A percentile compares a stretch with the other conserved stretches of the same genome.
Conservation (phyloP, 2,113 vertebrate genomes). For the Okapia johnstoni region DNA sequence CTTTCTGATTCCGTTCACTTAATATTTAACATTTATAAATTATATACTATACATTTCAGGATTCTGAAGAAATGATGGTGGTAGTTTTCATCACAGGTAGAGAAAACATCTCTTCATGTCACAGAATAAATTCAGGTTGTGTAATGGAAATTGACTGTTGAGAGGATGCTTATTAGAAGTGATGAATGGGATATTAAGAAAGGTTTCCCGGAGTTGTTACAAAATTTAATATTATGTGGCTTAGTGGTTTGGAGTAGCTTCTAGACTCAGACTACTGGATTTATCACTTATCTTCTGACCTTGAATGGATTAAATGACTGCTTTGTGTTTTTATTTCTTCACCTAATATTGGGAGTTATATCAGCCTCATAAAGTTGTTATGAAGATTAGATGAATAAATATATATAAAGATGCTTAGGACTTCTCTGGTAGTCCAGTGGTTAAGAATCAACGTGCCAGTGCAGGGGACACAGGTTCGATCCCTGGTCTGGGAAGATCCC, state of each 20-base stretch:
- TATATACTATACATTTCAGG: not conserved
- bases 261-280: not conserved
- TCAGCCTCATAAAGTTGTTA: not conserved
- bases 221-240: not conserved
- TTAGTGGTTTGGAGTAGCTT: not conserved
- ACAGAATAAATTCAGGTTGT: not conserved
- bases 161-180: not conserved
- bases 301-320: not conserved
- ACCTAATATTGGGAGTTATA: not conserved
- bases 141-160: not conserved
- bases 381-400: not conserved
- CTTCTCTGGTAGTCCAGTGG: not conserved
- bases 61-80: not conserved
- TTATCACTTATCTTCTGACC: not conserved
- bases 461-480: not conserved
- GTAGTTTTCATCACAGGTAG: not conserved
- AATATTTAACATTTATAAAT: slow-evolving; percentile 13
- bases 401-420: not conserved
- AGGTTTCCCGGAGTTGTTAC: not conserved
- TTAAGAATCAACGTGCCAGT: not conserved
- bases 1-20: not conserved
- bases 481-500: not conserved
- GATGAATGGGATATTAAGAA: not conserved
- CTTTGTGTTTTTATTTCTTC: slow-evolving; percentile 16
- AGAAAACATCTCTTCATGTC: not conserved